Conservation (phyloP, 2,797 vertebrate species). For the Paramormyrops hopkinsi region DNA sequence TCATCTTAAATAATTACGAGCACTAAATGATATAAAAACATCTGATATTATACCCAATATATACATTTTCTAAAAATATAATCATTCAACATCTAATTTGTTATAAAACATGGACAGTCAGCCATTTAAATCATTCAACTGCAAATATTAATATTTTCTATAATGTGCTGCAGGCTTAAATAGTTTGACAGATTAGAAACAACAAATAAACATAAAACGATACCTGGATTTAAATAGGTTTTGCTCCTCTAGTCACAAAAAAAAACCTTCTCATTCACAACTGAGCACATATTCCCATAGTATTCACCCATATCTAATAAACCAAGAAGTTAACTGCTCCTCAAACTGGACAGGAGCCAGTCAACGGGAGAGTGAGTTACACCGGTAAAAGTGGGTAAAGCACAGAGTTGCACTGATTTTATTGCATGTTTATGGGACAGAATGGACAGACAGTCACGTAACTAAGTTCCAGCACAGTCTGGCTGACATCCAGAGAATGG, state of each 20-base stretch:
- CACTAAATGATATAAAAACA: not conserved
- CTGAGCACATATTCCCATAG: not conserved
- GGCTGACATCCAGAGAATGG: not conserved
- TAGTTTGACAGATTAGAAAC: not conserved
- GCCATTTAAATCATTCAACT: not conserved
- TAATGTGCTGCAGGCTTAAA: not conserved
- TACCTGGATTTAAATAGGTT: not conserved
- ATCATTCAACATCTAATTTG: not conserved
- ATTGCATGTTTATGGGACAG: not conserved
- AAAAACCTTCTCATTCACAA: not conserved
- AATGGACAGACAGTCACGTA: not conserved
- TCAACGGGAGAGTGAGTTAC: not conserved
- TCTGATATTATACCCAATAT: not conserved
- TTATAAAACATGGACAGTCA: constrained; percentile 12
- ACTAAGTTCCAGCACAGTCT: not conserved
- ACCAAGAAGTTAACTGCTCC: not conserved
- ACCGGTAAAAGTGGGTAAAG: not conserved
- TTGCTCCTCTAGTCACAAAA: not conserved
- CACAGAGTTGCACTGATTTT: not conserved
- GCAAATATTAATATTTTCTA: constrained; percentile 4
- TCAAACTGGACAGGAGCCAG: not conserved
- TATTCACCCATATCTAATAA: not conserved
- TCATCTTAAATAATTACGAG: not conserved
- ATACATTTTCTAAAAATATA: not conserved
- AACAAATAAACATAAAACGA: not conserved